These are phyloP conservation scores for Macropodus opercularis DNA, from an alignment of 2,797 vertebrate species.

Conservation along the genomic window DNA sequence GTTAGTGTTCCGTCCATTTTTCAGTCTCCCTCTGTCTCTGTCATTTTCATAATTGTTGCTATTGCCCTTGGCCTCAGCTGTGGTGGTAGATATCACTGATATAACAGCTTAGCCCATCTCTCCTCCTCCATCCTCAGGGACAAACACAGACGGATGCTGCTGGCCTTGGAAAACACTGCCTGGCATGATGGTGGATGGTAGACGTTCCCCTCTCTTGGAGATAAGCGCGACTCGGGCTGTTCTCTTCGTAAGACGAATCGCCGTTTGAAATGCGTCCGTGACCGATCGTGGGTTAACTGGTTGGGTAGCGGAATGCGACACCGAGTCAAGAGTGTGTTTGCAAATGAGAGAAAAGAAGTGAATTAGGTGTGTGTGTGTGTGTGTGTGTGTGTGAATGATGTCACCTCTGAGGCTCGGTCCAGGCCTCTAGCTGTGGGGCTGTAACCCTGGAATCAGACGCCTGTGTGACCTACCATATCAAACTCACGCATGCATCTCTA, in stretches of 20 bases:
- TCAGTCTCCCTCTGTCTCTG: conserved; percentile 22
- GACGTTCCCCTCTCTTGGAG: conserved; percentile 46
- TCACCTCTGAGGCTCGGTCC: conserved; percentile 58
- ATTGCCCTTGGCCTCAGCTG: conserved; percentile 60
- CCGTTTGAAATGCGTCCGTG: conserved; percentile 39
- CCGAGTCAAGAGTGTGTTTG: conserved; percentile 45
- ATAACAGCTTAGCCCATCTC: conserved; percentile 51
- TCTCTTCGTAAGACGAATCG: conserved; percentile 45
- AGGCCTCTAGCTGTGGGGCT: conserved; percentile 58
- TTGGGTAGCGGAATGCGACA: conserved; percentile 45
- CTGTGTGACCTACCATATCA: conserved; percentile 46
- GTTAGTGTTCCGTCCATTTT: conserved; percentile 18
- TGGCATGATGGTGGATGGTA: conserved; percentile 47
- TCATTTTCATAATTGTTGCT: conserved; percentile 38
- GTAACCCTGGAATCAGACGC: conserved; percentile 46
- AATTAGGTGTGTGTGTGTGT: conserved; percentile 34
- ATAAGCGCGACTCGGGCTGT: conserved; percentile 46
- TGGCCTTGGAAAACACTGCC: conserved; percentile 49
- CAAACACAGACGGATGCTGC: conserved; percentile 56
- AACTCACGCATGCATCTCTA: conserved; percentile 23
- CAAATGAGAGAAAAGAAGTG: conserved; percentile 55
- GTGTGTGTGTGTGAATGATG: conserved; percentile 28
- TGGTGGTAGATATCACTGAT: conserved; percentile 51
- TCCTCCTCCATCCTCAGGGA: conserved; percentile 52
- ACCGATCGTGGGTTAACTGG: conserved; percentile 41